A percentile compares a stretch with the other conserved stretches of the same genome.
Evolutionary conservation across 1,140 invertebrate genomes (phyloP).

Genomic region (Bemisia tabaci): DNA sequence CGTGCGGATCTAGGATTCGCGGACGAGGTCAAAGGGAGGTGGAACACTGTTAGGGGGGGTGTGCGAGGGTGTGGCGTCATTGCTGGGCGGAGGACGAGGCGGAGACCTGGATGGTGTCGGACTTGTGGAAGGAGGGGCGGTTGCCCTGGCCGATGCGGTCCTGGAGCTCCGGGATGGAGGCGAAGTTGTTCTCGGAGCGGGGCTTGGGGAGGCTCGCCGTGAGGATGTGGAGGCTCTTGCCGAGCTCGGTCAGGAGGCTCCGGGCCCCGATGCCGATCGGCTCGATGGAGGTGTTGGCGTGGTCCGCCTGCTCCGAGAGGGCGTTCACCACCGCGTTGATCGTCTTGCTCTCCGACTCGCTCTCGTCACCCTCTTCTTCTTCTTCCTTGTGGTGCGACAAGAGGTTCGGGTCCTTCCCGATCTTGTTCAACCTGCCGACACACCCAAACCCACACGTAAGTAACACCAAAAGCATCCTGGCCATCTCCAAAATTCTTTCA

Average conservation of each 20-base stretch:
- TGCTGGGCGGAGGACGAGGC: not conserved
- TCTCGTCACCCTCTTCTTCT: slow-evolving; percentile 38
- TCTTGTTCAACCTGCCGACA: slow-evolving; percentile 89
- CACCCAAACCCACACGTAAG: no score
- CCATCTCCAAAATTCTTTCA: no score
- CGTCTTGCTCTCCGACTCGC: slow-evolving; percentile 74
- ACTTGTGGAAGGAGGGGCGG: slow-evolving; percentile 58
- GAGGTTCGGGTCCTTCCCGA: slow-evolving; percentile 94
- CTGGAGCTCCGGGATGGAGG: slow-evolving; percentile 40
- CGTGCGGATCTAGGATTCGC: no score
- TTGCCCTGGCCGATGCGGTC: slow-evolving; percentile 34
- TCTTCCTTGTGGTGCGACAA: slow-evolving; percentile 76
- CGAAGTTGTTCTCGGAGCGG: slow-evolving; percentile 70
- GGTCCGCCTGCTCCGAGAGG: slow-evolving; percentile 71
- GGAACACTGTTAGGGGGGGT: no score
- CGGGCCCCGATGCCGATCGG: slow-evolving; percentile 39
- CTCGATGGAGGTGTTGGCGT: slow-evolving; percentile 60
- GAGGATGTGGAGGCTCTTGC: slow-evolving; percentile 31
- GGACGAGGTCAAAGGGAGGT: no score
- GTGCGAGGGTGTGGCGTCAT: not conserved
- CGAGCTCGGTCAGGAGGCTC: slow-evolving; percentile 37
- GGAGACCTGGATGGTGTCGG: slow-evolving; percentile 48
- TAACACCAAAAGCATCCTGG: no score
- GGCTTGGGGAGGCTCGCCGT: slow-evolving; percentile 48
- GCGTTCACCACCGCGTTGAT: slow-evolving; percentile 85